These are phyloP conservation scores for Noctua comes DNA, from an alignment of 2,888 invertebrate genomes.

Conservation along the genomic window DNA sequence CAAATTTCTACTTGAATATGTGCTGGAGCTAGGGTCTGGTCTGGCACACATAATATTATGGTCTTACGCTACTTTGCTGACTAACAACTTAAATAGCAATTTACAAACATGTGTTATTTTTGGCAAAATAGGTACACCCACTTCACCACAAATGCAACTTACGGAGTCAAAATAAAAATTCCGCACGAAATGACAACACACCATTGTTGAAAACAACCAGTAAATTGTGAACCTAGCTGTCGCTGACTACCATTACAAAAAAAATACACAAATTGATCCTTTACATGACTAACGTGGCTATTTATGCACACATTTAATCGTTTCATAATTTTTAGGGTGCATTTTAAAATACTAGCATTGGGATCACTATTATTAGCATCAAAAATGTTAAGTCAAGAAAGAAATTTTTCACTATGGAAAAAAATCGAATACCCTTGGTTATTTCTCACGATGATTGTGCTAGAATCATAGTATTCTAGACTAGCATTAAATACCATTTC, in stretches of 20 bases:
- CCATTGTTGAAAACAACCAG: neutral
- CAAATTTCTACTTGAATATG: neutral
- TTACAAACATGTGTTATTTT: constrained; percentile 9
- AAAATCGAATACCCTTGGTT: constrained; percentile 1
- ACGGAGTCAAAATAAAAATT: neutral
- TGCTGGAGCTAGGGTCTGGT: neutral
- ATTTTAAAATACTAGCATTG: neutral
- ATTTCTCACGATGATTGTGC: neutral
- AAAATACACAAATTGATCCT: constrained; percentile 40
- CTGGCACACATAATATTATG: neutral
- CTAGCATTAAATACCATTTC: neutral
- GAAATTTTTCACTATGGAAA: constrained; percentile 18
- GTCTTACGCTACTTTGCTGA: neutral
- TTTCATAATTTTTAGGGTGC: constrained; percentile 18
- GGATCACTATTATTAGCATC: constrained; percentile 25
- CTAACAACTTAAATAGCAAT: neutral
- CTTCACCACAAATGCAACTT: neutral
- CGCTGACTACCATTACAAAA: constrained; percentile 27
- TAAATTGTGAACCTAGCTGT: constrained; percentile 45
- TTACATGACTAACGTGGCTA: constrained; percentile 7
- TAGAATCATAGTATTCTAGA: constrained; percentile 1
- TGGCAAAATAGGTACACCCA: neutral
- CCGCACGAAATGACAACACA: constrained; percentile 10
- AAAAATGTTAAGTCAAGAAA: constrained; percentile 16
- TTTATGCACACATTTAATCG: neutral